These are phyloP conservation scores for Streptopelia turtur DNA, from an alignment of 2,797 vertebrate species.

Conservation along the genomic window DNA sequence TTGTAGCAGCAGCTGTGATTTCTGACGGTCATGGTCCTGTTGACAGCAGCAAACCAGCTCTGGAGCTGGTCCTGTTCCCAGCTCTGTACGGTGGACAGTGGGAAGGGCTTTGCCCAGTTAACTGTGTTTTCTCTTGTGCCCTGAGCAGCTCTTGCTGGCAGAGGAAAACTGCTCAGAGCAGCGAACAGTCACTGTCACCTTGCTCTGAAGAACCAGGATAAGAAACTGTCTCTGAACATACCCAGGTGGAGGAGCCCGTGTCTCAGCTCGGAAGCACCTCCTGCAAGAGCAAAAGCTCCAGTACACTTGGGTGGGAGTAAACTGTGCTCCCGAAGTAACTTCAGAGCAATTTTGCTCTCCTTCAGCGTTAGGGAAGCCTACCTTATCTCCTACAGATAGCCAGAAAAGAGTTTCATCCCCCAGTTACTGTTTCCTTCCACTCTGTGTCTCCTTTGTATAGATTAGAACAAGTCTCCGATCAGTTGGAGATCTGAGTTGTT, in stretches of 20 bases:
- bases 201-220: background rate
- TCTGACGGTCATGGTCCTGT: background rate
- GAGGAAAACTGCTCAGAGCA: background rate
- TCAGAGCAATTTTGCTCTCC: background rate
- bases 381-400: background rate
- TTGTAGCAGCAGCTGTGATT: background rate
- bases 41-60: background rate
- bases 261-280: background rate
- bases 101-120: background rate
- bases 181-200: background rate
- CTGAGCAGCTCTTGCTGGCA: background rate
- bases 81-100: accelerated
- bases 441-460: background rate
- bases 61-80: background rate
- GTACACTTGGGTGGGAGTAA: background rate
- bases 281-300: background rate
- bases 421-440: background rate
- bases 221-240: background rate
- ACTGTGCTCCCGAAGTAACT: too few relatives aligned
- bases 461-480: background rate
- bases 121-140: background rate
- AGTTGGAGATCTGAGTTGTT: background rate
- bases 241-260: background rate
- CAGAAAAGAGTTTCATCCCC: background rate
- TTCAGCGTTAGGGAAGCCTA: background rate